Conservation (phyloP, 2,888 invertebrate species). For the Cataglyphis cursor region DNA sequence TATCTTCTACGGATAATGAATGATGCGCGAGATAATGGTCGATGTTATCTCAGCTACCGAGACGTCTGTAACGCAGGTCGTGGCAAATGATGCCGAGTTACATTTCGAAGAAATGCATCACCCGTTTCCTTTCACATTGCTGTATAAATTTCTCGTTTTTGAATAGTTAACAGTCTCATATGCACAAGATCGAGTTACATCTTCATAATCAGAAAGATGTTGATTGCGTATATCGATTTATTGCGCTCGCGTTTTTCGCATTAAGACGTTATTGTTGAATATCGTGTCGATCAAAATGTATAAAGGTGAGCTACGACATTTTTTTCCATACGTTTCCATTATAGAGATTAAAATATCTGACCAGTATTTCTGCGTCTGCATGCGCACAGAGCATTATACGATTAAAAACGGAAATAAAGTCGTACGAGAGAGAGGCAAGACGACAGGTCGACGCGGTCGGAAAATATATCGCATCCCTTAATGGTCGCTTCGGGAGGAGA, state of each 20-base stretch:
- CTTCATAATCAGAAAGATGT: conserved; percentile 8
- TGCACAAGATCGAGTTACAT: neutral
- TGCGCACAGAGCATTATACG: neutral
- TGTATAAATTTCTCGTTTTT: conserved; percentile 58
- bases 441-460: conserved; percentile 49
- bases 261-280: neutral
- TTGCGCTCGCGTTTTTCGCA: neutral
- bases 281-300: too few species aligned
- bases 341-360: neutral
- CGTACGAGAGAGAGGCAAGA: conserved; percentile 15
- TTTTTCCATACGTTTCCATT: neutral
- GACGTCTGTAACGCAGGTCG: conserved; percentile 29
- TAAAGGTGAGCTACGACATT: neutral
- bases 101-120: conserved; percentile 59
- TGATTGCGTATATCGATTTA: neutral
- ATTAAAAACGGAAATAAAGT: conserved; percentile 47
- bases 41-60: conserved; percentile 75
- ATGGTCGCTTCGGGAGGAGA: conserved; percentile 65
- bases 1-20: conserved; percentile 77
- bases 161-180: conserved; percentile 17
- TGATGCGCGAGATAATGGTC: conserved; percentile 80
- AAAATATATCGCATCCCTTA: conserved; percentile 65
- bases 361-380: neutral
- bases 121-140: conserved; percentile 5
- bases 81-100: conserved; percentile 62